A percentile compares a stretch with the other conserved stretches of the same genome.
Evolutionary conservation across 92 coral and sea anemone species (phyloP).

Genomic region (Epizoanthus illoricatus): DNA sequence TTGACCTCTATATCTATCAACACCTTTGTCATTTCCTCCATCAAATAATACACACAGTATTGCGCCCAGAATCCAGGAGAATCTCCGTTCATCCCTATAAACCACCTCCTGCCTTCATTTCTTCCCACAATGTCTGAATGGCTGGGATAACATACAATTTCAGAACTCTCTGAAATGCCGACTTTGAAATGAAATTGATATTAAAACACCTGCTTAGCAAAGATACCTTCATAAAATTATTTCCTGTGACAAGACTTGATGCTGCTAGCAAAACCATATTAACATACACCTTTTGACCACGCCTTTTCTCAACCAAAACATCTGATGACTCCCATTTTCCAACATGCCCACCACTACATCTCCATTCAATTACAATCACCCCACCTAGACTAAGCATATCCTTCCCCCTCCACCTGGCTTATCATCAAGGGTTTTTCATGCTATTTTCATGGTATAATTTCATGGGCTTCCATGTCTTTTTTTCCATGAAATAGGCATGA

Average conservation of each 20-base stretch:
- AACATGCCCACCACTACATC: conserved; percentile 44
- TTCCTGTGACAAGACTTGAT: conserved; percentile 34
- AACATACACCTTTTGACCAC: conserved; percentile 44
- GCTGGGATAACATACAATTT: conserved; percentile 25
- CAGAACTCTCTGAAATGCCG: conserved; percentile 33
- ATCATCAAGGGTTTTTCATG: too few relatives aligned
- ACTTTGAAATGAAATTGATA: conserved; percentile 3
- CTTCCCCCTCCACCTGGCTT: too few relatives aligned
- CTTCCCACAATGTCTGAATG: conserved; percentile 3
- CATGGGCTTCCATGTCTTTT: too few relatives aligned
- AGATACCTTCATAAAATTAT: conserved; percentile 25
- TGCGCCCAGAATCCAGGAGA: conserved; percentile 34
- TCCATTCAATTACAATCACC: conserved; percentile 37
- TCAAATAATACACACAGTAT: conserved; percentile 40
- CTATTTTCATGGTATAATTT: too few relatives aligned
- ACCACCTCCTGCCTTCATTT: conserved; percentile 20
- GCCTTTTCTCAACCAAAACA: conserved; percentile 42
- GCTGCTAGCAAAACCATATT: conserved; percentile 52
- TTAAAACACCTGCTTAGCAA: conserved; percentile 24
- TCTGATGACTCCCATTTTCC: conserved; percentile 47
- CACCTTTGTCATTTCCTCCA: conserved; percentile 44
- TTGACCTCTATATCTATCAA: conserved; percentile 34
- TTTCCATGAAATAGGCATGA: too few relatives aligned
- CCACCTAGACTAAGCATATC: too few relatives aligned
- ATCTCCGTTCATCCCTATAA: conserved; percentile 13